phyloP scores from a whole-genome alignment of 2,113 vertebrate species.

The Catharus bicknelli region DNA sequence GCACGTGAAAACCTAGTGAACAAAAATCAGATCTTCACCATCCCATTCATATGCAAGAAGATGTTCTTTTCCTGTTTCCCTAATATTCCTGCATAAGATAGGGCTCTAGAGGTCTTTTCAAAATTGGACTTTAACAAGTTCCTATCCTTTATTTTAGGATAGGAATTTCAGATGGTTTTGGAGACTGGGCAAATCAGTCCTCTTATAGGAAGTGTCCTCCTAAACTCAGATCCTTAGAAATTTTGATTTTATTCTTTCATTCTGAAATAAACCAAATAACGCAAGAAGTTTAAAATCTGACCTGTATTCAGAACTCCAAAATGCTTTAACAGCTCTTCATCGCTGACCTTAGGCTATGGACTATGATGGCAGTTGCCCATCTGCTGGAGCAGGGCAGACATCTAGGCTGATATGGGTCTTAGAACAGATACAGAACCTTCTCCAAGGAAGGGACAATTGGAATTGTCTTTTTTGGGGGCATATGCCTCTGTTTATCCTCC shows the following conservation, averaged over 20 bases:
- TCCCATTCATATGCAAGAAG: neutral
- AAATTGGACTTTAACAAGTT: neutral
- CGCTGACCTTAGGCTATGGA: neutral
- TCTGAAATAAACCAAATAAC: neutral
- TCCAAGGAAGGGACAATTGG: neutral
- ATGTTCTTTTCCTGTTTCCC: neutral
- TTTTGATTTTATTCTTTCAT: neutral
- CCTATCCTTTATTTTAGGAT: neutral
- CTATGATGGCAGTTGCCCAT: neutral
- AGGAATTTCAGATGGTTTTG: neutral
- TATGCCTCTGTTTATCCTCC: neutral
- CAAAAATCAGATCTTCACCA: neutral
- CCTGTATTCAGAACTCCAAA: neutral
- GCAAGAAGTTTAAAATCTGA: neutral
- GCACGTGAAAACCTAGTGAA: neutral
- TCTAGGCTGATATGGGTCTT: neutral
- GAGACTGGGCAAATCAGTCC: neutral
- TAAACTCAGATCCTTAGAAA: neutral
- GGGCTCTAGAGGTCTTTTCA: neutral
- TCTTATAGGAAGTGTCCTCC: neutral
- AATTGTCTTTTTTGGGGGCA: neutral
- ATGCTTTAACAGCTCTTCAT: neutral
- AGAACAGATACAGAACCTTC: neutral
- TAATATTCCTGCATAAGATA: neutral
- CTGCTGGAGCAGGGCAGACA: fast-evolving